Evolutionary conservation across 2,797 vertebrate species (phyloP).

Genomic region (Xenops minutus): DNA sequence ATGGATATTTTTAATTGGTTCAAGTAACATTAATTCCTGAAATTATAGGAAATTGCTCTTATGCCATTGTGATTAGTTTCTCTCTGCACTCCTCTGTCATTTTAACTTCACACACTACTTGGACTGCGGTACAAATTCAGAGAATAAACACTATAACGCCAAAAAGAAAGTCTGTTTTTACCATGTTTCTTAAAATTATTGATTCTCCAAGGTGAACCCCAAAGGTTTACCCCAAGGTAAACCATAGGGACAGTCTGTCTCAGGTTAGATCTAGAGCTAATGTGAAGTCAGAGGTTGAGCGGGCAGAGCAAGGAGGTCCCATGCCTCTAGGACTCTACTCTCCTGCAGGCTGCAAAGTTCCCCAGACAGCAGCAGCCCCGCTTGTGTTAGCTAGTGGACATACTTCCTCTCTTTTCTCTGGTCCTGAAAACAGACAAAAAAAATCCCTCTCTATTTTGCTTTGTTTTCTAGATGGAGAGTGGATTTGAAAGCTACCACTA

Average conservation of each 20-base stretch:
- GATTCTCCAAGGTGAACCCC: background rate
- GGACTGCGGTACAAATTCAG: background rate
- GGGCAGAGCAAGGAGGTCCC: rapidly evolving
- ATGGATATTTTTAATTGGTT: background rate
- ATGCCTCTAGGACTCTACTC: background rate
- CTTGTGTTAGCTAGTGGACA: background rate
- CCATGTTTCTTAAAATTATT: background rate
- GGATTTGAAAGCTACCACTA: background rate
- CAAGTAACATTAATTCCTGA: background rate
- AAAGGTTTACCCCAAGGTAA: background rate
- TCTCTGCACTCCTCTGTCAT: too few species aligned
- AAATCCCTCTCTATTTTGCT: rapidly evolving
- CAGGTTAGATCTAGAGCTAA: background rate
- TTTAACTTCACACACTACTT: too few species aligned
- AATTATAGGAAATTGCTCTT: background rate
- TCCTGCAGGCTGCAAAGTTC: background rate
- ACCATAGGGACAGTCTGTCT: background rate
- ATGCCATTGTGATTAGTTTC: background rate
- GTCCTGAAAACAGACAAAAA: background rate
- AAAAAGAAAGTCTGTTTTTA: background rate
- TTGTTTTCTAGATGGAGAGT: background rate
- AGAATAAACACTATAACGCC: background rate
- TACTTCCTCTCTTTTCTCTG: rapidly evolving
- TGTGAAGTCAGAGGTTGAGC: rapidly evolving
- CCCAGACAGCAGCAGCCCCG: background rate